Base-by-base conservation (phyloP, 2,797 vertebrate species). In the Danio choprae region DNA sequence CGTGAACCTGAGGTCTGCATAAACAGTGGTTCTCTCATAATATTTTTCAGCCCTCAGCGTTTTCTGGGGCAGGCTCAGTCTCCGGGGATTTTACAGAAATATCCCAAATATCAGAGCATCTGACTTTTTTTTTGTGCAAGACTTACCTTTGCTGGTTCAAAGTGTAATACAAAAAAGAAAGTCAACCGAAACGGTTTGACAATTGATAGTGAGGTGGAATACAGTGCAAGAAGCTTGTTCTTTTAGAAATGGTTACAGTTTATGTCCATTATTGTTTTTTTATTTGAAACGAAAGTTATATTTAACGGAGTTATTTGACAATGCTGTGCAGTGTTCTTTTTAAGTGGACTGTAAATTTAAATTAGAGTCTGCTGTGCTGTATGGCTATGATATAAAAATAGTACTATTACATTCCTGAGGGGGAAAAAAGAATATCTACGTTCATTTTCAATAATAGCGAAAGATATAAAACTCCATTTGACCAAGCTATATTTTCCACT, bases 31-130 rank as follows among this genome's bases (percentile, higher is more conserved):
- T 87, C 90, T 91, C 88, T 84, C 38, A 87, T 88, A 91, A 90
- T 87, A 89, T 92, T 91, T 92, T 90, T 92, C 89, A 92, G 90
- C 92, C 91, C 89, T 92, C 92, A 92, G 91, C 89, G 90, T 89
- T 94, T 94, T 94, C 92, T 92, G 86, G 93, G 91, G 88, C 91
- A 92, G 81, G 79, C 81, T 83, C 12, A 53, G 73, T 90, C 92
- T 90, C 90, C 81, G 84, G 90, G 91, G 92, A 90, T 83, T 88
- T 87, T 87, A 91, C 91, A 92, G 89, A 94, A 93, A 94, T 94
- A 94, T 88, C 92, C 88, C 86, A 88, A 87, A 85, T 91, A 91
- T 91, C 87, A 86, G 78, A 88, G 87, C 36, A 81, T 83, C 89
- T 87, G 83, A 53, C 77, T 85, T 18, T 81, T 18, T 81, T 85